These are phyloP conservation scores for Aplodontia rufa DNA, from an alignment of 2,113 vertebrate genomes.

Conservation along the genomic window DNA sequence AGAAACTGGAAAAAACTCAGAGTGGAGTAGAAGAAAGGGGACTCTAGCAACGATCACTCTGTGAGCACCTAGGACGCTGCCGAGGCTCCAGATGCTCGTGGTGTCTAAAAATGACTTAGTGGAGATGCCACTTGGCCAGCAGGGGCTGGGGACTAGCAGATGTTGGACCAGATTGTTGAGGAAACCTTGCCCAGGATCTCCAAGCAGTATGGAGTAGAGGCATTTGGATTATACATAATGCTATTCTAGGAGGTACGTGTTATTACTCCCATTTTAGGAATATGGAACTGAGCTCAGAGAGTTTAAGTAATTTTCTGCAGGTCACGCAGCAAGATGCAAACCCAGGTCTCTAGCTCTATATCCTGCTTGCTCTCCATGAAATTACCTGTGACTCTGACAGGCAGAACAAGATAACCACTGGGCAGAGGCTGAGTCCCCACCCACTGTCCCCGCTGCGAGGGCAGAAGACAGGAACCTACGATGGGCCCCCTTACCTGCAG, in stretches of 20 bases:
- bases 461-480: neutral
- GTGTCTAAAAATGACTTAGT: neutral
- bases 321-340: neutral
- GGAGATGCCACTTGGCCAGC: neutral
- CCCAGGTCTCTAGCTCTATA: neutral
- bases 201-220: neutral
- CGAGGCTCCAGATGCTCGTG: neutral
- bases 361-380: neutral
- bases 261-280: neutral
- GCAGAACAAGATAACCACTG: neutral
- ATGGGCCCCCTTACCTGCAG: conserved; percentile 87
- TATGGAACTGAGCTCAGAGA: neutral
- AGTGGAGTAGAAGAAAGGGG: neutral
- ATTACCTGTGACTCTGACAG: rapidly evolving
- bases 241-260: neutral
- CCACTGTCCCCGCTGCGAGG: neutral
- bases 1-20: neutral
- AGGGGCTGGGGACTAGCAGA: neutral
- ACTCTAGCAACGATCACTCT: neutral
- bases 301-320: neutral
- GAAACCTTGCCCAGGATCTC: neutral
- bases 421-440: too few species aligned
- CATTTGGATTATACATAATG: neutral
- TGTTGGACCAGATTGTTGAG: too few species aligned
- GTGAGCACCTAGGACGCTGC: rapidly evolving